phyloP scores from a whole-genome alignment of 2,113 vertebrate genomes.

The Balaeniceps rex region DNA sequence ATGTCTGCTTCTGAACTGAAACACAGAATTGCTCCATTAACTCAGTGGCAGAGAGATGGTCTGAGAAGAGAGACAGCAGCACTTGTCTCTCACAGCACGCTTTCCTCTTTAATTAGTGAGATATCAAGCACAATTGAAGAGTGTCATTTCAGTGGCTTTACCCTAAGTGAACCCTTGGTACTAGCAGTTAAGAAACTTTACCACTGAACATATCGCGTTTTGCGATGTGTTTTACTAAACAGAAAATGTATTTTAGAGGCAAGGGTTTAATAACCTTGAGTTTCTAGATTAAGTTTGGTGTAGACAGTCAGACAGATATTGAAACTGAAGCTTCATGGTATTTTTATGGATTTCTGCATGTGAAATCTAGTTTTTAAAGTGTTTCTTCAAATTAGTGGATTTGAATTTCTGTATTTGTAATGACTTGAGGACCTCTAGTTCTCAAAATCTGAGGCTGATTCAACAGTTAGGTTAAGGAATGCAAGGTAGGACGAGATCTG shows the following conservation, averaged over 20 bases:
- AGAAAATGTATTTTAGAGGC: not conserved
- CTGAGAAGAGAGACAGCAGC: not conserved
- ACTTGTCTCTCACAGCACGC: not conserved
- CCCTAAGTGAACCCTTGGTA: not conserved
- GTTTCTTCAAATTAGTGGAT: not conserved
- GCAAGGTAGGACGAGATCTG: not conserved
- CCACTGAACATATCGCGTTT: not conserved
- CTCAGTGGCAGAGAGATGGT: not conserved
- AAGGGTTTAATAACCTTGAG: not conserved
- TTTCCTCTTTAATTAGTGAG: not conserved
- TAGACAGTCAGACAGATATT: not conserved
- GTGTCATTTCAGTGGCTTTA: not conserved
- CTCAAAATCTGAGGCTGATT: not conserved
- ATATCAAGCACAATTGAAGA: not conserved
- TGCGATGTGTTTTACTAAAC: not conserved
- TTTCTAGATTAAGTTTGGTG: not conserved
- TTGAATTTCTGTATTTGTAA: not conserved
- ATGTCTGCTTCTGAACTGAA: not conserved
- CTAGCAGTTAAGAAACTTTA: not conserved
- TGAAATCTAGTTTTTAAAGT: not conserved
- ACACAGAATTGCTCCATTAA: not conserved
- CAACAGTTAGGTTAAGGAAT: not conserved
- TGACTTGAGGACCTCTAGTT: not conserved
- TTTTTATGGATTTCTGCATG: not conserved
- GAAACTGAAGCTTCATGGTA: not conserved